Conservation (phyloP, 2,888 invertebrate species). For the Apoderus coryli region DNA sequence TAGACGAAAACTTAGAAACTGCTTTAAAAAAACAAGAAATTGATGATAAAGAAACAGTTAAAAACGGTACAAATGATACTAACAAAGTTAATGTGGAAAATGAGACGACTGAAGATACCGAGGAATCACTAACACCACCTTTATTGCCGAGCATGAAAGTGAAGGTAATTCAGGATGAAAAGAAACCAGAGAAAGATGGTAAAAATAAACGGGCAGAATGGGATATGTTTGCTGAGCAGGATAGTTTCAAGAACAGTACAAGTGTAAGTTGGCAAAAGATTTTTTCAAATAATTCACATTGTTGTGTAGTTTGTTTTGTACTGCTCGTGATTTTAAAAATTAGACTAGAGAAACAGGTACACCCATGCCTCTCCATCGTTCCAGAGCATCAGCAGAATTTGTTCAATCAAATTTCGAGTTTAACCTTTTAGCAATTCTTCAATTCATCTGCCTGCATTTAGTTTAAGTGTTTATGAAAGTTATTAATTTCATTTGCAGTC, state of each 20-base stretch:
- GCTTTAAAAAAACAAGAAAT: constrained; percentile 7
- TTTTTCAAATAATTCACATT: constrained; percentile 1
- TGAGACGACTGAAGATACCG: constrained; percentile 7
- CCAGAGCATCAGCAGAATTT: too few relatives aligned
- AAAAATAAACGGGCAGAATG: constrained; percentile 48
- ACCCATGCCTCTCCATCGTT: too few relatives aligned
- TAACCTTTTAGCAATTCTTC: constrained; percentile 5
- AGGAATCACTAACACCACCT: constrained; percentile 31
- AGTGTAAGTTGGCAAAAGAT: constrained; percentile 24
- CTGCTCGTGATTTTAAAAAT: too few relatives aligned
- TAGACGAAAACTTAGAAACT: too few relatives aligned
- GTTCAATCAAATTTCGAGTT: too few relatives aligned
- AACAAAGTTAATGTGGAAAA: constrained; percentile 3
- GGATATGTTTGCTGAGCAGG: constrained; percentile 90
- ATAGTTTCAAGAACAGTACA: constrained; percentile 46
- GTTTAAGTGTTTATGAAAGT: constrained; percentile 3
- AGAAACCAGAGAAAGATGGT: constrained; percentile 26
- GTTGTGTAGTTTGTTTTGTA: too few relatives aligned
- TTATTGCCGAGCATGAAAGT: constrained; percentile 30
- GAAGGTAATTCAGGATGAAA: constrained; percentile 22
- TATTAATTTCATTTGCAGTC: constrained; percentile 38
- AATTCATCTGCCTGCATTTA: not conserved
- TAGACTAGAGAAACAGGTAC: too few relatives aligned
- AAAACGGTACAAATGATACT: too few relatives aligned
- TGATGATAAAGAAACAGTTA: constrained; percentile 4